Evolutionary conservation across 1,140 invertebrate genomes (phyloP).

Genomic region (Zaprionus taronus): DNA sequence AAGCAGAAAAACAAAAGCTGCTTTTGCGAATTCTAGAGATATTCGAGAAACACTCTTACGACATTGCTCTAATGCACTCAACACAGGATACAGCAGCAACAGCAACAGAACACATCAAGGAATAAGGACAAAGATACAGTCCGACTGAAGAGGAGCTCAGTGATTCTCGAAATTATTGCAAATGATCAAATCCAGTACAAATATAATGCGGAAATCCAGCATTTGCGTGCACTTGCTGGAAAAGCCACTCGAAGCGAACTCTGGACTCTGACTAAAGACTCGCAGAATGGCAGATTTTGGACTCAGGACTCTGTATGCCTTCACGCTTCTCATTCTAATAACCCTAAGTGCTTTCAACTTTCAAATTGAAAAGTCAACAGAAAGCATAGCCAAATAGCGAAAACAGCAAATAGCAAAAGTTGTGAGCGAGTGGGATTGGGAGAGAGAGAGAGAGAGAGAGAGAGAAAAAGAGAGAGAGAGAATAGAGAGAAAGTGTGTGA

Average conservation of each 20-base stretch:
- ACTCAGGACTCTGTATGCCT: slow-evolving; percentile 16
- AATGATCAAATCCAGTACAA: slow-evolving; percentile 48
- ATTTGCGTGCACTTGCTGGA: slow-evolving; percentile 19
- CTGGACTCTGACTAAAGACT: background rate
- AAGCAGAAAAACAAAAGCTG: background rate
- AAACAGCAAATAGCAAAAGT: slow-evolving; percentile 66
- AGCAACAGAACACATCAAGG: background rate
- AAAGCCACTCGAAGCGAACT: slow-evolving; percentile 67
- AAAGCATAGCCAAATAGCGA: slow-evolving; percentile 75
- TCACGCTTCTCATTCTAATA: slow-evolving; percentile 74
- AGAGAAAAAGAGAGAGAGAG: background rate
- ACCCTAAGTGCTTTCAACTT: slow-evolving; percentile 80
- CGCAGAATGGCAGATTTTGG: background rate
- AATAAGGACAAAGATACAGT: background rate
- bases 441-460: background rate
- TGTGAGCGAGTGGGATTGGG: slow-evolving; percentile 2
- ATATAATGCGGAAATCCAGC: slow-evolving; percentile 53
- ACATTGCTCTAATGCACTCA: background rate
- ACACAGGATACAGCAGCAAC: background rate
- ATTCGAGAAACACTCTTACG: background rate
- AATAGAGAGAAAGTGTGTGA: background rate
- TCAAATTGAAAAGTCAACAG: slow-evolving; percentile 83
- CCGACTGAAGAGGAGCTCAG: background rate
- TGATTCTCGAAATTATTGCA: slow-evolving; percentile 16
- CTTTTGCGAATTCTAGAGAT: background rate